Conservation (phyloP, 2,888 invertebrate species). For the Idaea straminata region DNA sequence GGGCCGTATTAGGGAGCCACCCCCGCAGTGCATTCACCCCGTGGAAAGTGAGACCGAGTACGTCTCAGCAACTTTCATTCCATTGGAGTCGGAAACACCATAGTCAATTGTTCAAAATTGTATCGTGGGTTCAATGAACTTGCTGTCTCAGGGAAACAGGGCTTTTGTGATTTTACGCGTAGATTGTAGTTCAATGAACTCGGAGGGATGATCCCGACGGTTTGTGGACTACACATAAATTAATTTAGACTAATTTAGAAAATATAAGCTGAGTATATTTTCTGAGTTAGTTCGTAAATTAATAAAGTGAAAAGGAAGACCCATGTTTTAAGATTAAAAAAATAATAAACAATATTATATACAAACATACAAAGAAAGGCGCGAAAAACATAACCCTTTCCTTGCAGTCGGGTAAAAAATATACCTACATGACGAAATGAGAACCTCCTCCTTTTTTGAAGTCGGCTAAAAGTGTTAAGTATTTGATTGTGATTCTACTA, state of each 20-base stretch:
- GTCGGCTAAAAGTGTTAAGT: too few relatives aligned
- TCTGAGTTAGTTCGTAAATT: too few relatives aligned
- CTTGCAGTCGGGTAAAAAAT: too few relatives aligned
- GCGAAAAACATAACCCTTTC: too few relatives aligned
- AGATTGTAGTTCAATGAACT: slow-evolving; percentile 37
- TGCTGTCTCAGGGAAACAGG: slow-evolving; percentile 40
- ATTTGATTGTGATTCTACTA: too few relatives aligned
- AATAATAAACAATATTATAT: too few relatives aligned
- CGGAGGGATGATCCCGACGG: slow-evolving; percentile 11
- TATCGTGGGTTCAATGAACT: slow-evolving; percentile 64
- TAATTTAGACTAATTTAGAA: not conserved
- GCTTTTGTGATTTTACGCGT: slow-evolving; percentile 36
- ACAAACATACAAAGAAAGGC: too few relatives aligned
- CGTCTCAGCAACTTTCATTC: slow-evolving; percentile 60
- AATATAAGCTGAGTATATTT: too few relatives aligned
- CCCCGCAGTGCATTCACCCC: slow-evolving; percentile 78
- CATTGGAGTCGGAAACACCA: slow-evolving; percentile 54
- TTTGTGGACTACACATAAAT: not conserved
- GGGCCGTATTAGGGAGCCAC: slow-evolving; percentile 59
- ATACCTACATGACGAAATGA: too few relatives aligned
- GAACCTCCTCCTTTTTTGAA: too few relatives aligned
- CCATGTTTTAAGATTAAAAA: too few relatives aligned
- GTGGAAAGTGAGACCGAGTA: slow-evolving; percentile 65
- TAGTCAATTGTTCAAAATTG: slow-evolving; percentile 70
- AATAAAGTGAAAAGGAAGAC: too few relatives aligned